phyloP scores from a whole-genome alignment of 2,888 invertebrate species.

The Villa cingulata region DNA sequence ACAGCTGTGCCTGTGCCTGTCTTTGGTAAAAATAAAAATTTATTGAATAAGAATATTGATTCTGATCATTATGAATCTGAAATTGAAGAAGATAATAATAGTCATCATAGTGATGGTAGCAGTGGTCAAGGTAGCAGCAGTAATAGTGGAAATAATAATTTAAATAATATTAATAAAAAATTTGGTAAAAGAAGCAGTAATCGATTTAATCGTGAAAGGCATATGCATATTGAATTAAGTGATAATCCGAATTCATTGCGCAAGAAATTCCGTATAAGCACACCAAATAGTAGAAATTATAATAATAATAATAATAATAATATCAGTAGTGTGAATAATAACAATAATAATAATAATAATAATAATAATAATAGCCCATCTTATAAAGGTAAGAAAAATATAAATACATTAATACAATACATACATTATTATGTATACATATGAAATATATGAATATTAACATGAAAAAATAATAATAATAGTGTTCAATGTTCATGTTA shows the following conservation, averaged over 20 bases:
- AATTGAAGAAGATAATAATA: constrained; percentile 16
- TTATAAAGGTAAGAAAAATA: neutral
- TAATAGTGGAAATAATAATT: constrained; percentile 1
- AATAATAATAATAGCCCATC: neutral
- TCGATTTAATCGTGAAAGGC: constrained; percentile 15
- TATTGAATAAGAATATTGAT: constrained; percentile 6
- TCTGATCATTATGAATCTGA: constrained; percentile 15
- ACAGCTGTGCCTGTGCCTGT: too few relatives aligned
- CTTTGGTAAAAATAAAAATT: neutral
- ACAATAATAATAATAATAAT: neutral
- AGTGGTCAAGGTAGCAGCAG: constrained; percentile 6
- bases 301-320: constrained; percentile 8
- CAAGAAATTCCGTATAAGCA: constrained; percentile 33
- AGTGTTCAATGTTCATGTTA: too few relatives aligned
- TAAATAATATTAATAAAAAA: constrained; percentile 20
- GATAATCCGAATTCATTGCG: constrained; percentile 29
- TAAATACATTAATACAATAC: too few relatives aligned
- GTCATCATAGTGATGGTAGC: constrained; percentile 4
- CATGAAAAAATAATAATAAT: too few relatives aligned
- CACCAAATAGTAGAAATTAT: constrained; percentile 10
- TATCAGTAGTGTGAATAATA: constrained; percentile 6
- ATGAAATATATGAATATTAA: too few relatives aligned
- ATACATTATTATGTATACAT: too few relatives aligned
- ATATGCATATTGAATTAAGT: constrained; percentile 6
- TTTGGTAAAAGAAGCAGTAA: constrained; percentile 27